Percentiles rank a stretch among this genome's conserved stretches.
Evolutionary conservation across 2,888 invertebrate genomes (phyloP).

Genomic region (Brachyptera risi): DNA sequence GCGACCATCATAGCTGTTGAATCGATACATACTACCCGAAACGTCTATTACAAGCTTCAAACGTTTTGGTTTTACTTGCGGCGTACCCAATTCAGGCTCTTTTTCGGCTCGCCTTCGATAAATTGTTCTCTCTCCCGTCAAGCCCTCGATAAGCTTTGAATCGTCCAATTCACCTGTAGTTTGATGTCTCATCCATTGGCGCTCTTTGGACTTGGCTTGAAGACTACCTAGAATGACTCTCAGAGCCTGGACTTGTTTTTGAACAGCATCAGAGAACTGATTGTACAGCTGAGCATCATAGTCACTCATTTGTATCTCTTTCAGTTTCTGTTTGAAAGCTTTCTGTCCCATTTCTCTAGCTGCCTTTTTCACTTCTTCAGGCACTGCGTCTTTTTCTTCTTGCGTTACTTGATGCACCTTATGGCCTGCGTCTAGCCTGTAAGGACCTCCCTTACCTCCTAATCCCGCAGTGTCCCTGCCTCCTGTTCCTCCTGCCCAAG

Average conservation of each 20-base stretch:
- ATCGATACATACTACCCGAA: slow-evolving; percentile 89
- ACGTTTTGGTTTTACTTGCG: slow-evolving; percentile 83
- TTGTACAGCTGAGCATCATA: slow-evolving; percentile 87
- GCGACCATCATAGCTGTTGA: slow-evolving; percentile 92
- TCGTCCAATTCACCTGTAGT: slow-evolving; percentile 95
- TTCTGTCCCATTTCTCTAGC: slow-evolving; percentile 91
- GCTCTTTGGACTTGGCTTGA: slow-evolving; percentile 90
- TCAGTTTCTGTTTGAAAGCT: slow-evolving; percentile 79
- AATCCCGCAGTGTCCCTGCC: slow-evolving; percentile 90
- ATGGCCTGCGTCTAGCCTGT: slow-evolving; percentile 89
- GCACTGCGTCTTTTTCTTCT: slow-evolving; percentile 83
- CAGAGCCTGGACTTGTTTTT: slow-evolving; percentile 78
- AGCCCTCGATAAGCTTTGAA: slow-evolving; percentile 87
- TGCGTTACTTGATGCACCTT: slow-evolving; percentile 89
- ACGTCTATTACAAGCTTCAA: slow-evolving; percentile 86
- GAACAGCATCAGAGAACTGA: slow-evolving; percentile 72
- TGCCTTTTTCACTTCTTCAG: slow-evolving; percentile 81
- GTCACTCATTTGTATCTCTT: slow-evolving; percentile 92
- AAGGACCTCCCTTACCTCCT: slow-evolving; percentile 95
- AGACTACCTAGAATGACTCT: slow-evolving; percentile 79
- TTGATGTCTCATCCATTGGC: slow-evolving; percentile 92
- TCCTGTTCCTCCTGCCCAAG: slow-evolving; percentile 94
- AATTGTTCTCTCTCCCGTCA: slow-evolving; percentile 89
- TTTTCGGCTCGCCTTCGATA: slow-evolving; percentile 81
- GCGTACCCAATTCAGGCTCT: slow-evolving; percentile 83